Base-by-base conservation (phyloP, 2,113 vertebrate species). In the Typhlomys cinereus region DNA sequence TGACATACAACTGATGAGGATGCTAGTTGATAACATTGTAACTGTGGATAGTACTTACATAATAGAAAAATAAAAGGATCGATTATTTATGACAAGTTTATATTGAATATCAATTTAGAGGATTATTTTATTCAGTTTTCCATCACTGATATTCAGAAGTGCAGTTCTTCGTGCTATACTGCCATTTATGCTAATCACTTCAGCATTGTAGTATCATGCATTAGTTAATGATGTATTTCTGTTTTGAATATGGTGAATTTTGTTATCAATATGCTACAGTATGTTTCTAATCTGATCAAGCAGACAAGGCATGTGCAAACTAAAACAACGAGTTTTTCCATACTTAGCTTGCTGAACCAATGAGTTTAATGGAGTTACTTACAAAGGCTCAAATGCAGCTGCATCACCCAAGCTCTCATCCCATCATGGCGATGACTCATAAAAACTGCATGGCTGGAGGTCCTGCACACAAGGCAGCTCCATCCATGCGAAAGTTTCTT, bases 31-130 rank as follows among this genome's bases (percentile, higher is more conserved):
- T 1, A 41, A 89, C 46, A 69, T 79, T 89, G 1, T 54, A 73
- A 81, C n/a, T 46, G 54, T 1, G 10, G 10, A 29, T 71, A 34
- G 67, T 73, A 54, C 5, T 79, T 46, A n/a, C 27, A 25, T 61
- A 76, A 78, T 46, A 80, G 21, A 88, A 17, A 75, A 67, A 27
- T 87, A 82, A 91, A 71, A 92, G 27, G 9, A 88, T 36, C 46
- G 3, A 27, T 70, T 90, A 90, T 85, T 85, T 46, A 89, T 64
- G 79, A 54, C 2, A 80, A 34, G 18, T 0, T 36, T 70, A 5
- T 64, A 64, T 62, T 82, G 59, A 71, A 52, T 36, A 39, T 5
- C 52, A 29, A 50, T 85, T 79, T 90, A 80, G 39, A 29, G 3
- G 27, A 36, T 18, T 78, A 2, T 71, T 89, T 92, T 70, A 85